Evolutionary conservation across 2,113 vertebrate species (phyloP).

Genomic region (Helogale parvula): DNA sequence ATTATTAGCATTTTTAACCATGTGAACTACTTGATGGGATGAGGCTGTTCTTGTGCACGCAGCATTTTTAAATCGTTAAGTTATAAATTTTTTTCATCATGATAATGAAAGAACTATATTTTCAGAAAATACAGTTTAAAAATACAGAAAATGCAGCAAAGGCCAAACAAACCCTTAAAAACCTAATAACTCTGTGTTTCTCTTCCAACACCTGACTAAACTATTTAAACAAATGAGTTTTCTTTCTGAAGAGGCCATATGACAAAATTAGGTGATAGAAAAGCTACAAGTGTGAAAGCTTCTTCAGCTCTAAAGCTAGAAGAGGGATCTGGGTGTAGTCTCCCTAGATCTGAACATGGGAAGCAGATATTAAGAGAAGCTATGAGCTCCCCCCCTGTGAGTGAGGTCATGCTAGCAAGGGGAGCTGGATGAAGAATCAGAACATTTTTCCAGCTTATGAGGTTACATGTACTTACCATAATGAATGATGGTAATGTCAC

Average conservation of each 20-base stretch:
- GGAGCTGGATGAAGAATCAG: not conserved
- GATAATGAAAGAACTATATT: conserved; percentile 28
- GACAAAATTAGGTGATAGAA: not conserved
- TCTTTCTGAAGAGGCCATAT: not conserved
- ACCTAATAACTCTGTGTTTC: conserved; percentile 11
- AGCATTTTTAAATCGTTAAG: not conserved
- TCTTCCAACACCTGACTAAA: conserved; percentile 22
- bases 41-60: not conserved
- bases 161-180: conserved; percentile 43
- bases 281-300: not conserved
- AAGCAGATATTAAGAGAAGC: not conserved
- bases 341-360: not conserved
- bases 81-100: not conserved
- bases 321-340: not conserved
- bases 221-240: not conserved
- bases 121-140: not conserved
- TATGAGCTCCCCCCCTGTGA: not conserved
- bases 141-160: not conserved
- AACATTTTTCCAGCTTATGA: not conserved
- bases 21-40: not conserved
- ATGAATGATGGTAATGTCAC: too few relatives aligned
- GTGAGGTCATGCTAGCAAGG: not conserved
- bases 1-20: not conserved
- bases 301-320: not conserved
- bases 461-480: not conserved